Conservation (phyloP, 2,113 vertebrate species). For the Cottus gobio region DNA sequence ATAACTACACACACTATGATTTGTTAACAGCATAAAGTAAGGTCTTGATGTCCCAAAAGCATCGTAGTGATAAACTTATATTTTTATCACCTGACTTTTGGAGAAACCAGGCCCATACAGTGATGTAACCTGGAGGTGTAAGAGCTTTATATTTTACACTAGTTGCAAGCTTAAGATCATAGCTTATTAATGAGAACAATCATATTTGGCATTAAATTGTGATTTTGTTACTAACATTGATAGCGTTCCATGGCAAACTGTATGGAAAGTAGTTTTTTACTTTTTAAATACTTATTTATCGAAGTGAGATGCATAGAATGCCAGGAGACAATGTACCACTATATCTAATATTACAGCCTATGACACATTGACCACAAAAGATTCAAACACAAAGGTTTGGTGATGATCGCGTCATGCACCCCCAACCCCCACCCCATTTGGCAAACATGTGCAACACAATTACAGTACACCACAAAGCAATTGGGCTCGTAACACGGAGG, state of each 20-base stretch:
- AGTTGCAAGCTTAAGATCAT: constrained; percentile 51
- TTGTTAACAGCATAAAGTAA: constrained; percentile 37
- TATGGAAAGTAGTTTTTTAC: constrained; percentile 35
- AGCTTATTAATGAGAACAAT: constrained; percentile 41
- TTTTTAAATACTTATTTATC: constrained; percentile 30
- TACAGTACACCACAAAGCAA: constrained; percentile 70
- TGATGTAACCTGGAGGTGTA: constrained; percentile 24
- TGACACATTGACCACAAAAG: constrained; percentile 31
- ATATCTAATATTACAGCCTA: constrained; percentile 35
- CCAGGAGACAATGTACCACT: constrained; percentile 31
- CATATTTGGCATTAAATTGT: constrained; percentile 76
- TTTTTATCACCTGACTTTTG: constrained; percentile 8
- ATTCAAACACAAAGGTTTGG: constrained; percentile 49
- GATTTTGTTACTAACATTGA: constrained; percentile 53
- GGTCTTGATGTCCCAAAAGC: constrained; percentile 13
- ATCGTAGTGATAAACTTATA: constrained; percentile 8
- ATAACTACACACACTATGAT: constrained; percentile 22
- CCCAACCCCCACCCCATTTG: neutral
- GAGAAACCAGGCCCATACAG: constrained; percentile 28
- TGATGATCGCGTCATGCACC: constrained; percentile 59
- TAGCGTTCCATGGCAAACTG: constrained; percentile 28
- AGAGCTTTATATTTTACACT: constrained; percentile 41
- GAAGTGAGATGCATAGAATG: constrained; percentile 26
- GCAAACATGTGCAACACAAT: constrained; percentile 63
- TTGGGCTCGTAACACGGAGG: constrained; percentile 67